Conservation (phyloP, 2,113 vertebrate species). For the Elgaria multicarinata region DNA sequence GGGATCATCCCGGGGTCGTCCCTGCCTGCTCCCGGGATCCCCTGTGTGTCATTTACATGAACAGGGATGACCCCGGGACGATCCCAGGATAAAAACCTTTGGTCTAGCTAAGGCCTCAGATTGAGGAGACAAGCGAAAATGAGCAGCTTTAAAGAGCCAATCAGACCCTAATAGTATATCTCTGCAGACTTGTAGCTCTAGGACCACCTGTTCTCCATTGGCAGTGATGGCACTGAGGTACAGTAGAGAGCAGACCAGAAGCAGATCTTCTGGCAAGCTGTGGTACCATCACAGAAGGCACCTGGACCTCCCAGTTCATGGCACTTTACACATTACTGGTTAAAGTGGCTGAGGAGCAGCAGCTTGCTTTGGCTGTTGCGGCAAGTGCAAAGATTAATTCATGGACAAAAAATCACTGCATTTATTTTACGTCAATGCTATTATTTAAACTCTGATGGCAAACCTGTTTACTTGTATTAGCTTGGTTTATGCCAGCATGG, state of each 20-base stretch:
- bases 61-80: no score
- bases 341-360: background rate
- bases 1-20: no score
- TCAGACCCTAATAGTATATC: no score
- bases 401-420: constrained; percentile 20
- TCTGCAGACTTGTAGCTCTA: no score
- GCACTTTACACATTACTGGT: background rate
- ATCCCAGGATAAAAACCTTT: no score
- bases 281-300: background rate
- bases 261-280: background rate
- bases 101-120: background rate
- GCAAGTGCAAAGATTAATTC: background rate
- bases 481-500: background rate
- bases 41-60: no score
- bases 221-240: background rate
- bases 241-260: background rate
- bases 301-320: background rate
- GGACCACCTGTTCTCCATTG: no score
- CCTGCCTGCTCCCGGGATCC: no score
- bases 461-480: constrained; percentile 17
- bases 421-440: background rate
- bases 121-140: background rate
- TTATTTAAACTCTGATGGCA: constrained; percentile 3
- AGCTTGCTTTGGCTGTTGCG: background rate
- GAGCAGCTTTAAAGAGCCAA: background rate